Evolutionary conservation across 2,888 invertebrate species (phyloP).

Genomic region (Drosophila rellima): DNA sequence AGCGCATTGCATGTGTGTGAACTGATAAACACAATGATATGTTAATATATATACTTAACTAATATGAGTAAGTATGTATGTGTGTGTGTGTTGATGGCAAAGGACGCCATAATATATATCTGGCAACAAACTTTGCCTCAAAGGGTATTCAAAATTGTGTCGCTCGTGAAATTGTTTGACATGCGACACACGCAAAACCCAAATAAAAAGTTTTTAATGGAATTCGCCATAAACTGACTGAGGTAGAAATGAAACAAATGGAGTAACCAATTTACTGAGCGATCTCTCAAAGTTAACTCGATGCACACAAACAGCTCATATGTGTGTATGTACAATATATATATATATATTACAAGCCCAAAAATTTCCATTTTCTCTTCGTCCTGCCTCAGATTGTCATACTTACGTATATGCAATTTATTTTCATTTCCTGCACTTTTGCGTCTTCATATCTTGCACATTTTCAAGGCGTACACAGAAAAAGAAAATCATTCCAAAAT

Average conservation of each 20-base stretch:
- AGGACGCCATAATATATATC: constrained; percentile 13
- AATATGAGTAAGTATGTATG: not conserved
- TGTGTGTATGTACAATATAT: too few species aligned
- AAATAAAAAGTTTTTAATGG: constrained; percentile 60
- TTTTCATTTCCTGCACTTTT: constrained; percentile 44
- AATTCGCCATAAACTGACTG: constrained; percentile 24
- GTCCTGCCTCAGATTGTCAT: not conserved
- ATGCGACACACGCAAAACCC: constrained; percentile 54
- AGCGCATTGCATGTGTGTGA: constrained; percentile 1
- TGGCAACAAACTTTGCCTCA: constrained; percentile 38
- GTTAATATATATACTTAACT: not conserved
- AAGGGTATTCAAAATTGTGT: constrained; percentile 50
- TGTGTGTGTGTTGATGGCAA: constrained; percentile 2
- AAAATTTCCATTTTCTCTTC: not conserved
- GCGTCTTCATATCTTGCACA: constrained; percentile 25
- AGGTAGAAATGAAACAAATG: constrained; percentile 15
- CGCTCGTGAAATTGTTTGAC: constrained; percentile 55
- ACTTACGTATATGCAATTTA: constrained; percentile 32
- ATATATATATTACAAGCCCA: too few species aligned
- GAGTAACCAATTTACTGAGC: constrained; percentile 39
- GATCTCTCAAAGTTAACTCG: constrained; percentile 14
- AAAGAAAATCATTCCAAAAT: too few species aligned
- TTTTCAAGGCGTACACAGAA: constrained; percentile 9
- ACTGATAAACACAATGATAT: not conserved
- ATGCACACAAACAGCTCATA: not conserved